Evolutionary conservation across 2,113 vertebrate species (phyloP), one percentile per base, ranked within the genome.

Genomic region (Cochlearius cochlearius): DNA sequence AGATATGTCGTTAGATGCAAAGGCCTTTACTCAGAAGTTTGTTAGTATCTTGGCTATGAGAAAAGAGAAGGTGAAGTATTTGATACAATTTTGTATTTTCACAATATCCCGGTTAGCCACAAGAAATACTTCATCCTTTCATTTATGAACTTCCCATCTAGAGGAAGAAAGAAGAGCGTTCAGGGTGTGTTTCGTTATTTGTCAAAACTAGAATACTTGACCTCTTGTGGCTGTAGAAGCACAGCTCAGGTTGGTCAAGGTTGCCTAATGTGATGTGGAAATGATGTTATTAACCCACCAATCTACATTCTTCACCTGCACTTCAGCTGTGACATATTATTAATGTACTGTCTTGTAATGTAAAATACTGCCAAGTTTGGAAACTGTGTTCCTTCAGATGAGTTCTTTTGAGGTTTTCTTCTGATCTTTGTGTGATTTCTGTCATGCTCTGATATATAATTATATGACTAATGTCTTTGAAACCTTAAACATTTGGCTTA

Each of bases 371-470:
- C 43, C 38, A 79, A 69, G 68, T 18, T 89, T 83, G 72, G 80
- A 90, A 88, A 68, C 71, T 62, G 4, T 50, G 10, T 63, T 88
- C 85, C 50, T 69, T 88, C 84, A 81, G 39, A 69, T 84, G 88
- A 79, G 38, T 27, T 90, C 59, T 91, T 97, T 59, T 88, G 88
- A 96, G 78, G n/a, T 88, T 92, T 95, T 87, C 76, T 68, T 93
- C 74, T 91, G 67, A 96, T 96, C 78, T 85, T 77, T 43, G 30
- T 86, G 56, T 82, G 78, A 73, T 92, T 80, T 84, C 77, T 94
- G 80, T 76, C 75, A 5, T 82, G 45, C 79, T 94, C 43, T 63
- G 72, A 55, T 92, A 38, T 29, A 69, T 80, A 90, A 92, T 95
- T 95, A 69, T 20, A 56, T 68, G 41, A 69, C 72, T 84, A 86